Evolutionary conservation across 2,888 invertebrate species (phyloP), one percentile per base, ranked within the genome.

Genomic region (Tiphia femorata): DNA sequence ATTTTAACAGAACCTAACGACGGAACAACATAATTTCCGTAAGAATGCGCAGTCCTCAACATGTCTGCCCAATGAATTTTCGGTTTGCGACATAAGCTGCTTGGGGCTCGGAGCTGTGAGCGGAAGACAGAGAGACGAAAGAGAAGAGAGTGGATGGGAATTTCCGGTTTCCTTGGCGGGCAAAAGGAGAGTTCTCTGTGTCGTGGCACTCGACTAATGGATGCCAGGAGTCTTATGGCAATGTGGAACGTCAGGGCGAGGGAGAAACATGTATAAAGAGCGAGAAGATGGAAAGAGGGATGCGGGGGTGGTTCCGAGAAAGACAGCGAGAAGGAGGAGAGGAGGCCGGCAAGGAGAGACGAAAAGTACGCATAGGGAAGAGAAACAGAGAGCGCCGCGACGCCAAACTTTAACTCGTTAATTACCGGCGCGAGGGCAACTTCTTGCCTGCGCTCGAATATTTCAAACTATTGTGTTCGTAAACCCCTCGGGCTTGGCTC

Each of bases 401-500:
- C 83, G 82, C 80, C 82, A 82, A 83, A 83, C 83, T 83, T 83
- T 81, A 81, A 83, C 83, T 83, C 83, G 83, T 83, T 83, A 83
- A 83, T 83, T 83, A 83, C 83, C 80, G 77, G 75, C 78, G 79
- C 77, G 79, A 78, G 78, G 76, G 78, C 75, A 80, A 80, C 73
- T 73, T 73, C 78, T 78, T 78, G 75, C 73, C 77, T 70, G 72
- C 74, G 76, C 78, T 79, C 81, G 80, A 82, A 83, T 83, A 83
- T 83, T 82, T 83, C 82, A 82, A 83, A 82, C 82, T 82, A 82
- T 83, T 82, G 82, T 82, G 78, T 75, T 73, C 76, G 76, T 76
- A 77, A 81, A 77, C 76, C 78, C 81, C 79, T 74, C 75, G 78
- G 79, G 76, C 75, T 80, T 77, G 77, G 63, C 70, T 66, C 67